These are phyloP conservation scores for Mesocentrotus franciscanus DNA, from an alignment of 53 echinoderm and acorn worm species.

Conservation along the genomic window DNA sequence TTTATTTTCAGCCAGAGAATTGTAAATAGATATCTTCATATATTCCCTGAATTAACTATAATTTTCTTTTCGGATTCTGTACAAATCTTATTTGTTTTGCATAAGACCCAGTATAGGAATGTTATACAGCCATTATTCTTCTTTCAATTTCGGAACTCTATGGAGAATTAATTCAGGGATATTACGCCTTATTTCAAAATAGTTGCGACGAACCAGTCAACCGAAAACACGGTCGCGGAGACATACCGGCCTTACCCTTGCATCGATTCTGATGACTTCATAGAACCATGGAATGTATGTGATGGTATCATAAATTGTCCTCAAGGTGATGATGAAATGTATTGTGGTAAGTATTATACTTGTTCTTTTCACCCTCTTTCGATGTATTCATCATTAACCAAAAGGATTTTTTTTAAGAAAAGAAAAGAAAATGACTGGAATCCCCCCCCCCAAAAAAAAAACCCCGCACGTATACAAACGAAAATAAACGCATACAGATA, in stretches of 20 bases:
- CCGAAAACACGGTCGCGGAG: neutral
- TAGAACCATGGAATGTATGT: constrained; percentile 6
- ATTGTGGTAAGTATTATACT: constrained; percentile 20
- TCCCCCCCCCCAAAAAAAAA: too few relatives aligned
- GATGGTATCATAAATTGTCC: constrained; percentile 12
- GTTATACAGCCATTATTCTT: neutral
- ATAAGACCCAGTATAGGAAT: neutral
- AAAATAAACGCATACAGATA: neutral
- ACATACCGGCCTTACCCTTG: constrained; percentile 22
- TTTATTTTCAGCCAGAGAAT: too few relatives aligned
- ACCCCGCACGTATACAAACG: too few relatives aligned
- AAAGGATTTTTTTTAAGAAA: too few relatives aligned
- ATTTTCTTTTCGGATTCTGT: neutral
- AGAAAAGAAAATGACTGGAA: too few relatives aligned
- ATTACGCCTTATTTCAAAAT: neutral
- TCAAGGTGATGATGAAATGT: constrained; percentile 22
- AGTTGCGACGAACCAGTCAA: constrained; percentile 1
- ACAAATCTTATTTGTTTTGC: neutral
- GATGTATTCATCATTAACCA: too few relatives aligned
- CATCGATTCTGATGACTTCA: neutral
- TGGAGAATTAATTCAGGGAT: too few relatives aligned
- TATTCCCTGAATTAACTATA: neutral
- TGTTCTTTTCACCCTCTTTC: neutral
- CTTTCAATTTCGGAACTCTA: neutral
- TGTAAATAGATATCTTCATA: too few relatives aligned